phyloP scores from a whole-genome alignment of 2,888 invertebrate species.

The Platycnemis pennipes region DNA sequence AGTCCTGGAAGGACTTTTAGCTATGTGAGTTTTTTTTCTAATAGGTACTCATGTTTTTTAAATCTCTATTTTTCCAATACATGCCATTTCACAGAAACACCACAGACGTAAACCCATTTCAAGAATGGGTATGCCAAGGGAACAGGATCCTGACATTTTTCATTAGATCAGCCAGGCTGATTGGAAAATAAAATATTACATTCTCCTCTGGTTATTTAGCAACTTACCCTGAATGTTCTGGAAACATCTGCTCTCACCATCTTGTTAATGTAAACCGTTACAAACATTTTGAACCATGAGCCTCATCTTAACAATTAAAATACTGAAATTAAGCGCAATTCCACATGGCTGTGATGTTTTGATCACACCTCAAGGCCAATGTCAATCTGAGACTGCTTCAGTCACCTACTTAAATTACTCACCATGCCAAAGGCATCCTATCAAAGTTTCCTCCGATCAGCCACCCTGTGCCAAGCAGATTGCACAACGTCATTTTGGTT shows the following conservation, averaged over 20 bases:
- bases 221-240: constrained; percentile 61
- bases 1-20: constrained; percentile 40
- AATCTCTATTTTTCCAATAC: background rate
- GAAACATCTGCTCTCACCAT: background rate
- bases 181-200: constrained; percentile 58
- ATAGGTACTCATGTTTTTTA: constrained; percentile 26
- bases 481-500: constrained; percentile 48
- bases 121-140: constrained; percentile 52
- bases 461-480: constrained; percentile 38
- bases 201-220: constrained; percentile 58
- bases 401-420: constrained; percentile 45
- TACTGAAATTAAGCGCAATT: constrained; percentile 67
- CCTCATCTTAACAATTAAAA: constrained; percentile 67
- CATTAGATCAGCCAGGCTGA: constrained; percentile 55
- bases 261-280: constrained; percentile 42
- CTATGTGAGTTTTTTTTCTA: constrained; percentile 50
- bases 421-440: background rate
- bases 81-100: constrained; percentile 61
- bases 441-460: constrained; percentile 35
- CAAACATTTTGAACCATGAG: constrained; percentile 61
- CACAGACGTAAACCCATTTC: constrained; percentile 56
- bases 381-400: constrained; percentile 34
- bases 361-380: constrained; percentile 55
- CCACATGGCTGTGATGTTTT: constrained; percentile 55
- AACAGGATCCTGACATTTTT: constrained; percentile 41